A percentile compares a stretch with the other conserved stretches of the same genome.
Evolutionary conservation across 2,113 vertebrate species (phyloP).

Genomic region (Piprites chloris): DNA sequence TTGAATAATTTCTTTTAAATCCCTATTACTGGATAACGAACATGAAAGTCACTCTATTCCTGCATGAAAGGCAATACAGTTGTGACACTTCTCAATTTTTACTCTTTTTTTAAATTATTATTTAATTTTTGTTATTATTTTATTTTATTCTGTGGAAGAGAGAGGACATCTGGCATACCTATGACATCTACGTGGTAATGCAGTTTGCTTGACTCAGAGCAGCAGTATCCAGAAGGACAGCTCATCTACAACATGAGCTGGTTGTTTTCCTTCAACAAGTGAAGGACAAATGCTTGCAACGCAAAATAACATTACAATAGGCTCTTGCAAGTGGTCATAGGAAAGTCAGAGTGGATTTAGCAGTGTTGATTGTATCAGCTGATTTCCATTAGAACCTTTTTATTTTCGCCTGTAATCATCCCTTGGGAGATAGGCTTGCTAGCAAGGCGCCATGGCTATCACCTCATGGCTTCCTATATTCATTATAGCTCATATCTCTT

Average conservation of each 20-base stretch:
- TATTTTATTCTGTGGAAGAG: not conserved
- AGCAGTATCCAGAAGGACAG: not conserved
- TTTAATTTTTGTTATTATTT: not conserved
- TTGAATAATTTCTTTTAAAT: not conserved
- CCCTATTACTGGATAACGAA: not conserved
- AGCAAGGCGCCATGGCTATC: not conserved
- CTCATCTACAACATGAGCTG: not conserved
- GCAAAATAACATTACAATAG: not conserved
- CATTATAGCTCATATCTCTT: not conserved
- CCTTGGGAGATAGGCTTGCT: not conserved
- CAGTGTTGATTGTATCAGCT: not conserved
- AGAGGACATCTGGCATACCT: not conserved
- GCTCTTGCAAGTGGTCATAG: not conserved
- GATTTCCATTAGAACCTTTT: not conserved
- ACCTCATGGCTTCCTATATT: not conserved
- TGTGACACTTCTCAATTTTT: not conserved
- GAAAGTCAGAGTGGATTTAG: not conserved
- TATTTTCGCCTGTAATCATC: not conserved
- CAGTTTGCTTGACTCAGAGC: not conserved
- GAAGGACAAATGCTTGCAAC: not conserved
- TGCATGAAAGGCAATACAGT: not conserved
- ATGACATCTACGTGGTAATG: not conserved
- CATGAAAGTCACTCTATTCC: not conserved
- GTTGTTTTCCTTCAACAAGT: not conserved
- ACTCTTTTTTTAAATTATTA: too few relatives aligned